Conservation (phyloP, 2,797 vertebrate genomes). For the Acanthis flammea region DNA sequence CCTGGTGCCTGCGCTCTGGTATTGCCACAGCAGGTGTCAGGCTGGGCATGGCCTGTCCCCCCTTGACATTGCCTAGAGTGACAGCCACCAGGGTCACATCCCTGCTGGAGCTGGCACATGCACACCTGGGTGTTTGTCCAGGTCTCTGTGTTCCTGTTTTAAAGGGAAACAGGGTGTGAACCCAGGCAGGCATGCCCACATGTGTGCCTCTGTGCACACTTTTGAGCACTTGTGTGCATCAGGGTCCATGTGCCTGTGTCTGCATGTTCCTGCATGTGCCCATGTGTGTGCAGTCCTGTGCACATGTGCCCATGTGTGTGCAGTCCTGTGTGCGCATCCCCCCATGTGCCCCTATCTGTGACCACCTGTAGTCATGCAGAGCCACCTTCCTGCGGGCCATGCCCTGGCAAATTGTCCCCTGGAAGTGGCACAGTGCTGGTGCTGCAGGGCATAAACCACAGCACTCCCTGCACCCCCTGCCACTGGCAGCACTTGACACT, state of each 20-base stretch:
- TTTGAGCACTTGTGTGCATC: not conserved
- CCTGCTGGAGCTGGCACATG: not conserved
- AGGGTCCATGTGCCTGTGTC: rapidly evolving
- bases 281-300: not conserved
- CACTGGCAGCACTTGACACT: not conserved
- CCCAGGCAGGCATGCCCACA: not conserved
- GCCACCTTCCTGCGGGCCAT: not conserved
- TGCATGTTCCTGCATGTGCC: not conserved
- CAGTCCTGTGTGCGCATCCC: not conserved
- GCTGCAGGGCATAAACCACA: rapidly evolving
- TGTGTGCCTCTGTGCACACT: not conserved
- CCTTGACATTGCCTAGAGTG: not conserved
- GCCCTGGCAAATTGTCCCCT: not conserved
- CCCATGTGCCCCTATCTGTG: rapidly evolving
- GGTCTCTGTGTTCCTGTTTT: not conserved
- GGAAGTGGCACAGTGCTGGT: not conserved
- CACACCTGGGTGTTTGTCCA: not conserved
- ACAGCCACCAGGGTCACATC: not conserved
- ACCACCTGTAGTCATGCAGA: not conserved
- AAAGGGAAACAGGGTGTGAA: not conserved
- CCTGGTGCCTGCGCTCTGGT: rapidly evolving
- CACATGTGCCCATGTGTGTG: not conserved
- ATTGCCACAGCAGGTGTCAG: not conserved
- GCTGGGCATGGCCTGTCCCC: not conserved
- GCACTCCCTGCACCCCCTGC: not conserved